Evolutionary conservation across 2,797 vertebrate species (phyloP).

Genomic region (Scleropages formosus): DNA sequence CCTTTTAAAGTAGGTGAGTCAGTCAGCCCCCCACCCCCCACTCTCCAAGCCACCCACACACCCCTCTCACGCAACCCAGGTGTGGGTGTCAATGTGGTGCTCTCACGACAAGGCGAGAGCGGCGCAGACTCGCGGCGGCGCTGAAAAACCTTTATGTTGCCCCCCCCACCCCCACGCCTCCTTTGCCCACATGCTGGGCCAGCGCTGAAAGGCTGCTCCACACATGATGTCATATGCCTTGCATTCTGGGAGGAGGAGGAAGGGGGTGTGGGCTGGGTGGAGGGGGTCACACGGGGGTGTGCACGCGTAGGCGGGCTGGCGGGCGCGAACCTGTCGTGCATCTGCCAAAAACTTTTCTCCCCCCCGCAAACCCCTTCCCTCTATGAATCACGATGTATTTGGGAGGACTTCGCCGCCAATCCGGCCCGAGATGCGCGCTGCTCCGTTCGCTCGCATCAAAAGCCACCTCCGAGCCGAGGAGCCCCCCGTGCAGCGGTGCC

Average conservation of each 20-base stretch:
- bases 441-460: too few species aligned
- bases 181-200: slow-evolving; percentile 58
- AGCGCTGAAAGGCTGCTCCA: slow-evolving; percentile 61
- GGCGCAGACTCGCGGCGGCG: slow-evolving; percentile 25
- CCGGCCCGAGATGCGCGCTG: too few species aligned
- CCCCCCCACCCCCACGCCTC: slow-evolving; percentile 34
- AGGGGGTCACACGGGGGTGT: slow-evolving; percentile 36
- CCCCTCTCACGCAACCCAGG: slow-evolving; percentile 43
- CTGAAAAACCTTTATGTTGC: slow-evolving; percentile 26
- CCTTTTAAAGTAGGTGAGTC: slow-evolving; percentile 49
- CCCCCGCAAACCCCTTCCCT: too few species aligned
- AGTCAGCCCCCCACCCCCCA: slow-evolving; percentile 33
- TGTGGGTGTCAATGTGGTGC: slow-evolving; percentile 46
- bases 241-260: slow-evolving; percentile 58
- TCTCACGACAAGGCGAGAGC: slow-evolving; percentile 23
- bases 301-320: background rate
- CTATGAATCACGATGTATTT: background rate
- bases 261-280: slow-evolving; percentile 61
- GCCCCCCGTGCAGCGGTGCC: too few species aligned
- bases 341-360: background rate
- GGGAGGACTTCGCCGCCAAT: background rate
- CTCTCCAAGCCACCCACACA: slow-evolving; percentile 44
- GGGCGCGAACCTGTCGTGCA: background rate
- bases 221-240: slow-evolving; percentile 70
- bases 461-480: too few species aligned